Base-by-base conservation (phyloP, 2,797 vertebrate species). In the Amphiprion clarkii region DNA sequence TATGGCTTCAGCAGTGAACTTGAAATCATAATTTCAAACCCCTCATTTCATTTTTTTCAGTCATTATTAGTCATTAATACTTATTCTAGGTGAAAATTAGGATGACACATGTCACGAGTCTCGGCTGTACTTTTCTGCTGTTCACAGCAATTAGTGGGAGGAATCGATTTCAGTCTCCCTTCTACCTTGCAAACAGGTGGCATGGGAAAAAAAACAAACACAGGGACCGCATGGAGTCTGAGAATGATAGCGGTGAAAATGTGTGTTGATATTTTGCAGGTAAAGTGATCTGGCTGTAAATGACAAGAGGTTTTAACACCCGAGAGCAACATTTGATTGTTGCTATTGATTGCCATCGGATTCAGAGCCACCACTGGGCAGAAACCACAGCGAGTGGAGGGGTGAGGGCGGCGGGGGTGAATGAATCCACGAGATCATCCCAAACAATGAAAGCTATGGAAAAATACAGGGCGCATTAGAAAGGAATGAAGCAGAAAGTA, bases 261-360 rank as follows among this genome's bases (percentile, higher is more conserved):
- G 42, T 67, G 55, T 62, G 57, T 74, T 68, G 82, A 81, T 82
- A 59, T 75, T 76, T 78, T 87, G 58, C 80, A 83, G 83, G 79
- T 80, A 44, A 78, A 79, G 77, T 72, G 62, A 87, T 86, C 51
- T 33, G 65, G 63, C 72, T 36, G 68, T 84, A 81, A 87, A 89
- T 82, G 67, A 82, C 66, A 78, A 71, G 63, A 79, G 85, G 75
- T 76, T 87, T 90, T 65, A 62, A 76, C 75, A 82, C 78, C 83
- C 81, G 21, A 54, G 75, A 86, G 85, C 84, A 85, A 75, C 77
- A 66, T 86, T 81, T 83, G 80, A 91, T 91, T 89, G 76, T 81
- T 91, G 60, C 67, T 89, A 92, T 92, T 86, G 91, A 94, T 92
- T 62, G 49, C 39, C 42, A 61, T 81, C 75, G 72, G 70, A 81